Evolutionary conservation across 1,140 invertebrate genomes (phyloP), one percentile per base, ranked within the genome.

Genomic region (Tribolium madens): DNA sequence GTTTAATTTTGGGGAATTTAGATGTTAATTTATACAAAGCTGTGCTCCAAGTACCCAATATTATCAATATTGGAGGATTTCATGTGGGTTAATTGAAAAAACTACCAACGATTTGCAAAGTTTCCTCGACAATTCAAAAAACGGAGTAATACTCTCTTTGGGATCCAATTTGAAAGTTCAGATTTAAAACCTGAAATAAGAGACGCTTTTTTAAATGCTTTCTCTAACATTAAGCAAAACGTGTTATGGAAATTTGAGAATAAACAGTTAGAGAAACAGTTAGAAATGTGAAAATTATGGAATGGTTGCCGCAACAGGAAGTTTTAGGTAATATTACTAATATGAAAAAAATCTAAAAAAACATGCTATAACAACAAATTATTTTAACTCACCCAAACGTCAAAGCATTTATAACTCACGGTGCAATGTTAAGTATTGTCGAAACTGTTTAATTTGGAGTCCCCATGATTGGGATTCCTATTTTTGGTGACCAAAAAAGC

Each of bases 261-360:
- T n/a, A n/a, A n/a, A n/a, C n/a, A n/a, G n/a, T n/a, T n/a, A n/a
- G n/a, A n/a, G 47, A 86, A 88, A 15, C 85, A 87, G 5, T 83
- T 87, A 42, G 79, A 1, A 89, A 90, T 81, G 86, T 90, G 0
- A 85, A 86, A 21, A 77, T 87, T 9, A 77, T 83, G 1, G 82
- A 82, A 18, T 90, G 91, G 91, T 86, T 91, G 68, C 90, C 91
- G 10, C 91, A 92, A 79, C 89, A 90, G 78, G 89, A 91, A 81
- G 80, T 92, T 73, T 84, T 92, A 76, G 89, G 89, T 88, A 84
- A 84, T 73, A 14, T 33, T 3, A 15, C 13, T 53, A 13, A 53
- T 6, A 3, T 31, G 6, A 31, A 31, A 31, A 31, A 31, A 31
- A 31, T 31, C 26, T 31, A 31, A 31, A n/a, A n/a, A n/a, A n/a